Base-by-base conservation (phyloP, 2,797 vertebrate species). In the Cichlasoma orientale region DNA sequence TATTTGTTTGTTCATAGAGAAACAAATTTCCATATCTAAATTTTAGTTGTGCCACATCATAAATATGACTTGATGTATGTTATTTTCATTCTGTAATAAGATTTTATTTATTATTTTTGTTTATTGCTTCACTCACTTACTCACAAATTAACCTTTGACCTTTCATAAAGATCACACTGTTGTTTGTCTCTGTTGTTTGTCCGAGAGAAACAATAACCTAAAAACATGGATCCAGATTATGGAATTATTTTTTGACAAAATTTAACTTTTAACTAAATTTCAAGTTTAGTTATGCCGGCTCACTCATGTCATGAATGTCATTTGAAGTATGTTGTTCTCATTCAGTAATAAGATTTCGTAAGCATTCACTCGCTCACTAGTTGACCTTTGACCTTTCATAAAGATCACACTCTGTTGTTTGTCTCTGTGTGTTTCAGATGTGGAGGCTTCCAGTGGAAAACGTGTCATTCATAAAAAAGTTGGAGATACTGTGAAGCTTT, bases 401-500 rank as follows among this genome's bases (percentile, higher is more conserved):
- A 33, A 1, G 11, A 1, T 16, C 3, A 61, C 2, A 61, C 2
- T 54, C 4, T 50, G 7, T 18, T 77, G 14, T 77, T 7, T 90
- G 59, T 91, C 3, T 50, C 1, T 47, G 1, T 47, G 1, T 3
- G 4, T 50, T 91, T 74, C 89, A 93, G 92, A 72, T 82, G 82
- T 75, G 59, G 82, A 82, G 69, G 57, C 70, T 38, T 44, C 23
- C 14, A 14, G 0, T 0, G 78, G 29, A 71, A n/a, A 18, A 4
- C 0, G 0, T 5, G 12, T 47, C 19, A n/a, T 90, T 56, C 13
- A 85, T 33, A 85, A 57, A 84, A 6, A 31, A 31, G 86, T 88
- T 36, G 91, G 89, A 56, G 89, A 86, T 33, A 68, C 77, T 0
- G 86, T 82, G 23, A 77, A 82, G 80, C 7, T 92, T 58, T 21